Evolutionary conservation across 2,797 vertebrate genomes (phyloP).

Genomic region (Gymnothorax reevesii): DNA sequence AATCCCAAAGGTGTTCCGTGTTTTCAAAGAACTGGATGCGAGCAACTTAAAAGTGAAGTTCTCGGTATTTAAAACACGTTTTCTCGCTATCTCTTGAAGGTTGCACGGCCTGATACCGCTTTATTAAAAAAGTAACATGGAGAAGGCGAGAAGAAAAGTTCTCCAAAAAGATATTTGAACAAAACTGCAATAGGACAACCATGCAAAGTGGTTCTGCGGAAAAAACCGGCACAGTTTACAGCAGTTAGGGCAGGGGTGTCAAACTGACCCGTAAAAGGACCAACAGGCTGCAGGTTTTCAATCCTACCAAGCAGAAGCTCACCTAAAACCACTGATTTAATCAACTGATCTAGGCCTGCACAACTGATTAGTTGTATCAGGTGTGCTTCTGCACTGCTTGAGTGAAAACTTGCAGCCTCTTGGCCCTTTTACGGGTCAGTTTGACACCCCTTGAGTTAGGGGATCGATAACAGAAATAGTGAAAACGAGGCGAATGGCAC

Average conservation of each 20-base stretch:
- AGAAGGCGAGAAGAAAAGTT: neutral
- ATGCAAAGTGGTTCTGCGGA: conserved; percentile 39
- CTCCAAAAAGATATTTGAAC: conserved; percentile 27
- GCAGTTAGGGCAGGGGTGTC: too few species aligned
- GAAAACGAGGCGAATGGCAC: conserved; percentile 57
- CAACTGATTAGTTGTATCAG: too few species aligned
- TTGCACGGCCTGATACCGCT: neutral
- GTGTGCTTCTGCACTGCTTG: too few species aligned
- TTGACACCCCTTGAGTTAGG: too few species aligned
- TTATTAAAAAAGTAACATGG: neutral
- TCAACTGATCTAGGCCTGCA: too few species aligned
- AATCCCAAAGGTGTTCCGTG: conserved; percentile 46
- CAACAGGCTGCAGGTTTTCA: conserved; percentile 47
- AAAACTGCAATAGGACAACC: conserved; percentile 20
- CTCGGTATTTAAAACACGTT: neutral
- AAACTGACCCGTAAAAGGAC: too few species aligned
- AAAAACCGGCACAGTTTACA: conserved; percentile 26
- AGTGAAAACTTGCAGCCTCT: too few species aligned
- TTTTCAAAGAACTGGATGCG: conserved; percentile 34
- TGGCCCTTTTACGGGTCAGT: too few species aligned
- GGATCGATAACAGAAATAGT: conserved; percentile 50
- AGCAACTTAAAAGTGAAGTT: conserved; percentile 20
- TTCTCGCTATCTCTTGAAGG: neutral
- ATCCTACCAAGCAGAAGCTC: too few species aligned
- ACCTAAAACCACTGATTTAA: too few species aligned